Evolutionary conservation across 2,888 invertebrate genomes (phyloP).

Genomic region (Microctonus aethiopoides): DNA sequence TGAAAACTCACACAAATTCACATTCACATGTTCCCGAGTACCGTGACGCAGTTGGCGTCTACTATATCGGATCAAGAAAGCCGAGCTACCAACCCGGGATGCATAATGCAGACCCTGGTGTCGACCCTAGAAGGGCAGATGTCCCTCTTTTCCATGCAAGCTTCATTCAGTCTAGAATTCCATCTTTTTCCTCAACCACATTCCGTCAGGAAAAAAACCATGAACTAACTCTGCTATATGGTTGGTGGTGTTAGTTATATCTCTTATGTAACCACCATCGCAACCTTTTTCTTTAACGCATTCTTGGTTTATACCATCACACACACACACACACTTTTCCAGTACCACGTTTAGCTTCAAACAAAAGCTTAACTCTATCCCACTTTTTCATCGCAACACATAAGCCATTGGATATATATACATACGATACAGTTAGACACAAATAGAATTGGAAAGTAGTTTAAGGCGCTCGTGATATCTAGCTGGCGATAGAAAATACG

Average conservation of each 20-base stretch:
- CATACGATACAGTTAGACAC: slow-evolving; percentile 37
- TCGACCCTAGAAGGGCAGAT: slow-evolving; percentile 29
- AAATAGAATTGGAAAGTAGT: slow-evolving; percentile 47
- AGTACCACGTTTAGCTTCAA: slow-evolving; percentile 1
- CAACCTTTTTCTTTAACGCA: slow-evolving; percentile 1
- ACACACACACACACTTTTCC: slow-evolving; percentile 36
- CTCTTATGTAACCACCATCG: slow-evolving; percentile 4
- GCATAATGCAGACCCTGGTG: slow-evolving; percentile 61
- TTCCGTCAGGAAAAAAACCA: slow-evolving; percentile 52
- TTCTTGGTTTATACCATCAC: slow-evolving; percentile 30
- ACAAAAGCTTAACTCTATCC: slow-evolving; percentile 12
- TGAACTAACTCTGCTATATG: slow-evolving; percentile 47
- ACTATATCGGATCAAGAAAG: not conserved
- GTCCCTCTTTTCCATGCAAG: slow-evolving; percentile 31
- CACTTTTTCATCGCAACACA: slow-evolving; percentile 34
- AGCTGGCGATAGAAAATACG: not conserved
- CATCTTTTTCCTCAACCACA: slow-evolving; percentile 18
- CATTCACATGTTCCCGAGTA: not conserved
- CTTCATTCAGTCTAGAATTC: slow-evolving; percentile 8
- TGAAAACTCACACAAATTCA: slow-evolving; percentile 24
- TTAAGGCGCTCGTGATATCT: slow-evolving; percentile 34
- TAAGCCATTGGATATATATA: slow-evolving; percentile 52
- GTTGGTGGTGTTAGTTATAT: too few relatives aligned
- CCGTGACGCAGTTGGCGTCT: not conserved
- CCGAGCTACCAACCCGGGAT: slow-evolving; percentile 51